A percentile compares a stretch with the other conserved stretches of the same genome.
Conservation (phyloP, 1,140 invertebrate genomes). For the Leptopilina clavipes region DNA sequence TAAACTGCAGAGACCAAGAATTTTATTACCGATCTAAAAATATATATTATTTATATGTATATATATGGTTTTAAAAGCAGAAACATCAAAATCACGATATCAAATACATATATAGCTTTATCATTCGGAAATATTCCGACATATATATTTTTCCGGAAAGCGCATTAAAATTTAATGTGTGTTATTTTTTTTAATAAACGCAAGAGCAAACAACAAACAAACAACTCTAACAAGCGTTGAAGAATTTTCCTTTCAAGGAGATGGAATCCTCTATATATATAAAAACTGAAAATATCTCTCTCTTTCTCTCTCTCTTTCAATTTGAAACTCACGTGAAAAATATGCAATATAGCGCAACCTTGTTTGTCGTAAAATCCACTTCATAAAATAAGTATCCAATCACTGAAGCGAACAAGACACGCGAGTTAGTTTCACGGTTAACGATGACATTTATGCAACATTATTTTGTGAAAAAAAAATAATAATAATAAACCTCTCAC, state of each 20-base stretch:
- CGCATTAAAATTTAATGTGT: too few relatives aligned
- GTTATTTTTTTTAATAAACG: too few relatives aligned
- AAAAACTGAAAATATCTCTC: neutral
- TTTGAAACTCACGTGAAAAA: constrained; percentile 1
- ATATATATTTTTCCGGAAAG: too few relatives aligned
- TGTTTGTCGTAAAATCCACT: constrained; percentile 12
- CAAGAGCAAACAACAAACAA: too few relatives aligned
- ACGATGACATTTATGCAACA: constrained; percentile 31
- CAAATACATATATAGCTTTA: neutral
- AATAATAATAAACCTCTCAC: neutral
- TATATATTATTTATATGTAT: neutral
- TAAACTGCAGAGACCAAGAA: constrained; percentile 44
- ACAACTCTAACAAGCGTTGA: neutral
- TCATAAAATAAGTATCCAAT: constrained; percentile 28
- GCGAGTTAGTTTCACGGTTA: constrained; percentile 32
- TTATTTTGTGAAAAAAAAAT: constrained; percentile 6
- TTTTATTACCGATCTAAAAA: constrained; percentile 28
- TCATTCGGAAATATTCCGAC: neutral
- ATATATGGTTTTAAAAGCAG: too few relatives aligned
- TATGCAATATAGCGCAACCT: neutral
- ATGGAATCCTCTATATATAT: too few relatives aligned
- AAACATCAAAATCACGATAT: neutral
- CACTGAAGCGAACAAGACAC: constrained; percentile 29
- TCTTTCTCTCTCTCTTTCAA: neutral
- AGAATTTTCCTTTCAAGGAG: too few relatives aligned